phyloP scores from a whole-genome alignment of 1,140 invertebrate species.

The Sipha flava region DNA sequence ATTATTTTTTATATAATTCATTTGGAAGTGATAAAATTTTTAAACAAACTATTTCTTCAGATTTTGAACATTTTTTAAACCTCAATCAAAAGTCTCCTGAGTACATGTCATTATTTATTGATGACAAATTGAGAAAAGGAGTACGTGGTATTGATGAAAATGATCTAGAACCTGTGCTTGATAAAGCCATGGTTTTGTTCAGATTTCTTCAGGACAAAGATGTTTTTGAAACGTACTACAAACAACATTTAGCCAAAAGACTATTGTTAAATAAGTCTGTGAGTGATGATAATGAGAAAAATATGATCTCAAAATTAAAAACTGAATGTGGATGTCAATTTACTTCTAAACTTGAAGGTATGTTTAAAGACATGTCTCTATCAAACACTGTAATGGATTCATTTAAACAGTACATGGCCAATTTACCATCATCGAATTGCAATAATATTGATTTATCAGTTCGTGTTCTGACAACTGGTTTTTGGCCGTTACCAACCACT shows the following conservation, averaged over 20 bases:
- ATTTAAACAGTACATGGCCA: constrained; percentile 82
- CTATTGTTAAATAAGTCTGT: constrained; percentile 96
- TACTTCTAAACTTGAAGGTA: constrained; percentile 98
- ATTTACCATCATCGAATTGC: constrained; percentile 49
- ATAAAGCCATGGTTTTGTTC: constrained; percentile 99
- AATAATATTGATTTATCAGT: constrained; percentile 92
- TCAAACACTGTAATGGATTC: constrained; percentile 98
- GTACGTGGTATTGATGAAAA: constrained; percentile 98
- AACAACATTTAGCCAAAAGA: constrained; percentile 96
- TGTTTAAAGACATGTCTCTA: constrained; percentile 99
- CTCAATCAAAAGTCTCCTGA: constrained; percentile 96
- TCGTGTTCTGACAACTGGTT: constrained; percentile 95
- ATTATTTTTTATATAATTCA: constrained; percentile 93
- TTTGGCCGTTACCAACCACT: constrained; percentile 96
- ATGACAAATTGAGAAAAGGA: constrained; percentile 98
- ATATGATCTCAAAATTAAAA: constrained; percentile 99
- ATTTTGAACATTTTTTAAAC: constrained; percentile 99
- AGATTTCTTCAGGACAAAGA: constrained; percentile 99
- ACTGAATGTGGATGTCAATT: constrained; percentile 99
- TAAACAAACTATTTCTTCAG: constrained; percentile 93
- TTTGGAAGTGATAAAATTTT: constrained; percentile 94
- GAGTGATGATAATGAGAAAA: constrained; percentile 98
- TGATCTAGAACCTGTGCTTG: constrained; percentile 93
- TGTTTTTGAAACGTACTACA: constrained; percentile 99
- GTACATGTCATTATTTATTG: constrained; percentile 97